A percentile compares a stretch with the other conserved stretches of the same genome.
Evolutionary conservation across 2,888 invertebrate species (phyloP).

Genomic region (Idaea biselata): DNA sequence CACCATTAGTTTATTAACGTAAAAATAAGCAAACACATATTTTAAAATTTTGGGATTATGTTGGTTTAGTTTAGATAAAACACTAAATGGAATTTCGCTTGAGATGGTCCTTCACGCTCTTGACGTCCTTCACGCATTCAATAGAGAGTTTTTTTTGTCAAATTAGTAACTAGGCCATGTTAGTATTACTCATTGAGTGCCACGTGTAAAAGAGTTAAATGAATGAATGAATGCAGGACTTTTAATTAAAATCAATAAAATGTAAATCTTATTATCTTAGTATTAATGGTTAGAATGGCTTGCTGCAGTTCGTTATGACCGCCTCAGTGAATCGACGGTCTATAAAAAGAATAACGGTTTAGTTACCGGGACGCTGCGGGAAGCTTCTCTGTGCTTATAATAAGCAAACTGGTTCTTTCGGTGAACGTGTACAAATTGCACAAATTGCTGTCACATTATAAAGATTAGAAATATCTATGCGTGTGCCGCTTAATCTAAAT

Average conservation of each 20-base stretch:
- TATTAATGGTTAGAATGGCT: constrained; percentile 18
- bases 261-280: constrained; percentile 11
- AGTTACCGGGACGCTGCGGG: constrained; percentile 47
- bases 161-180: too few relatives aligned
- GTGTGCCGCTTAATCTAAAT: neutral
- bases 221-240: neutral
- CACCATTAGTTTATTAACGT: too few relatives aligned
- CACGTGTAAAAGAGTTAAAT: neutral
- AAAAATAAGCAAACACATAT: too few relatives aligned
- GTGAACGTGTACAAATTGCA: neutral
- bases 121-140: too few relatives aligned
- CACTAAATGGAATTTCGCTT: too few relatives aligned
- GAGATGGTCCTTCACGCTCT: too few relatives aligned
- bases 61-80: too few relatives aligned
- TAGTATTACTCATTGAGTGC: too few relatives aligned
- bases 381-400: constrained; percentile 22
- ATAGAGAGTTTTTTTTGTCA: too few relatives aligned
- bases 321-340: constrained; percentile 37
- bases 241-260: constrained; percentile 4
- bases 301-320: constrained; percentile 12
- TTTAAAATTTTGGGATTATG: too few relatives aligned
- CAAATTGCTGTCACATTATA: neutral
- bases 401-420: neutral
- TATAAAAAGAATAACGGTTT: constrained; percentile 66
- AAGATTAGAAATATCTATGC: neutral